phyloP scores from a whole-genome alignment of 2,888 invertebrate genomes.

The Netelia virgata region DNA sequence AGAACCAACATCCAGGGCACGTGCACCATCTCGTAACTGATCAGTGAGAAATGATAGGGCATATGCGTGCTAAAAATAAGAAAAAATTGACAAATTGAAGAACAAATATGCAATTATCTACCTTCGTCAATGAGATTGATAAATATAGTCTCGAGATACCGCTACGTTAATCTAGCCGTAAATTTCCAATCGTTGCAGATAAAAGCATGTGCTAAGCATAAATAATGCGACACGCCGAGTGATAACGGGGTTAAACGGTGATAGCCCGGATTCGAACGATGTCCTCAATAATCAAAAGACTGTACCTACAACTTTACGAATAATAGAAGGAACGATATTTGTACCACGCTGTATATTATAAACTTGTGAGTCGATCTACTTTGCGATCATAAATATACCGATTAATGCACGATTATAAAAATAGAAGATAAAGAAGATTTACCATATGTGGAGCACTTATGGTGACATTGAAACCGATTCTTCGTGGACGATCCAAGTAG shows the following conservation, averaged over 20 bases:
- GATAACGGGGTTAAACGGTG: slow-evolving; percentile 71
- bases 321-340: slow-evolving; percentile 11
- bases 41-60: slow-evolving; percentile 94
- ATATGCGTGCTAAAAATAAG: slow-evolving; percentile 92
- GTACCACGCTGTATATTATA: no score
- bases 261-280: slow-evolving; percentile 72
- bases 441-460: slow-evolving; percentile 99
- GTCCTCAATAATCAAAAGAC: slow-evolving; percentile 53
- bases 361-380: no score
- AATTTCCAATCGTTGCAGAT: slow-evolving; percentile 68
- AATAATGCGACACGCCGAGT: slow-evolving; percentile 42
- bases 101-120: not conserved
- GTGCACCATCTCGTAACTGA: slow-evolving; percentile 87
- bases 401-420: no score
- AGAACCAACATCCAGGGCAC: slow-evolving; percentile 87
- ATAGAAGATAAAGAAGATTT: slow-evolving; percentile 60
- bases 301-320: slow-evolving; percentile 6
- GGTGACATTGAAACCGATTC: slow-evolving; percentile 97
- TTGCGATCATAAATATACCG: no score
- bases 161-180: slow-evolving; percentile 54
- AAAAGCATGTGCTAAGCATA: slow-evolving; percentile 62
- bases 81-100: not conserved
- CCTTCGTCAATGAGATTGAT: not conserved
- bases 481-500: slow-evolving; percentile 96
- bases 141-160: not conserved